Base-by-base conservation (phyloP, 2,888 invertebrate species). In the Mycogona germanica region DNA sequence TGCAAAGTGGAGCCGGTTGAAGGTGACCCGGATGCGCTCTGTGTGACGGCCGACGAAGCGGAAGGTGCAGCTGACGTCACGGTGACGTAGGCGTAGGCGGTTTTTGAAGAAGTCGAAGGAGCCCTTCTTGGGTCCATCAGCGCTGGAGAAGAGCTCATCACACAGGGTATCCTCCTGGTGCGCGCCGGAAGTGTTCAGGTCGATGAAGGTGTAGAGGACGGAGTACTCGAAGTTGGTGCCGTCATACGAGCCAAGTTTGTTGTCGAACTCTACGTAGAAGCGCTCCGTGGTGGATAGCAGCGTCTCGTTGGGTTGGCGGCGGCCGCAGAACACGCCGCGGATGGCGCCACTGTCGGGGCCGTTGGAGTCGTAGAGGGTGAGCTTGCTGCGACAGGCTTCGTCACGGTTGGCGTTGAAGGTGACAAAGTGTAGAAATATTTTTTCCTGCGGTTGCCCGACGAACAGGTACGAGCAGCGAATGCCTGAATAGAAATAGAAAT, bases 221-320 rank as follows among this genome's bases (percentile, higher is more conserved):
- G 53, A 51, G 29, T 48, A 58, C 42, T 58, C 57, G 26, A 58
- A 58, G 25, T 55, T 51, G 35, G 56, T 51, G 14, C 59, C 59
- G 23, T 57, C 57, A 46, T 52, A 52, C 4, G 59, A 58, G 3
- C 59, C 59, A 9, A 37, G 19, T n/a, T 29, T 53, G 38, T 57
- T 57, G 35, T 53, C 48, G 32, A 58, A 58, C 25, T 53, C 55
- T 4, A 58, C 44, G 53, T 35, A 51, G 9, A 44, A 49, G 2
- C 21, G 29, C 23, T 38, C 23, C 4, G 41, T 35, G n/a, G 50
- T 28, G 3, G 59, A 58, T 35, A 55, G n/a, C 9, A 48, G 21
- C n/a, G 57, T 58, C 38, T 58, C 57, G 28, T 58, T 58, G 1
- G 59, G 59, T 14, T 52, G 44, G 17, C 47, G 26, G 25, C 37